Conservation (phyloP, 2,113 vertebrate species). For the Heterochromis multidens region DNA sequence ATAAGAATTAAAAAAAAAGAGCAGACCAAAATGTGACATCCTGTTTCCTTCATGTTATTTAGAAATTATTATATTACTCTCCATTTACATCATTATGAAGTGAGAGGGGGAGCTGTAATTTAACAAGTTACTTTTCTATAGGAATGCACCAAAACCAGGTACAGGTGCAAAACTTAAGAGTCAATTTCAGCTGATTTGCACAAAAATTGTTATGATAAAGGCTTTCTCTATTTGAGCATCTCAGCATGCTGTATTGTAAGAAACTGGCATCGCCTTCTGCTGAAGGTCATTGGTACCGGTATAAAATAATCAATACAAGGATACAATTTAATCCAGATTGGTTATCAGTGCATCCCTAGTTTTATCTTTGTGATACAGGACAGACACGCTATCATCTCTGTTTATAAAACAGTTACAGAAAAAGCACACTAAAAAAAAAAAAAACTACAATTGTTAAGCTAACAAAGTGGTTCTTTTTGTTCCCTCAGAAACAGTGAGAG, state of each 20-base stretch:
- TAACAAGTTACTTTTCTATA: neutral
- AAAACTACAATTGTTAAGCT: slow-evolving; percentile 77
- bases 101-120: slow-evolving; percentile 29
- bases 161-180: neutral
- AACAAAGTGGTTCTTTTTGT: slow-evolving; percentile 83
- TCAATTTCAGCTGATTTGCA: neutral
- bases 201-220: neutral
- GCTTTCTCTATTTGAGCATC: neutral
- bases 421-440: slow-evolving; percentile 28
- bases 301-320: neutral
- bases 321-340: neutral
- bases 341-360: slow-evolving; percentile 30
- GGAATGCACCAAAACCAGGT: slow-evolving; percentile 5
- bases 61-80: neutral
- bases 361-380: slow-evolving; percentile 56
- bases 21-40: neutral
- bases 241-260: neutral
- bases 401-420: slow-evolving; percentile 71
- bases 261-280: neutral
- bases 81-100: slow-evolving; percentile 1
- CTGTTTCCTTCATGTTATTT: neutral
- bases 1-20: too few species aligned
- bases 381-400: slow-evolving; percentile 54
- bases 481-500: slow-evolving; percentile 68
- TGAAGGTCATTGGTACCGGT: neutral